Conservation (phyloP, 2,888 invertebrate species). For the Microplitis deprimator region DNA sequence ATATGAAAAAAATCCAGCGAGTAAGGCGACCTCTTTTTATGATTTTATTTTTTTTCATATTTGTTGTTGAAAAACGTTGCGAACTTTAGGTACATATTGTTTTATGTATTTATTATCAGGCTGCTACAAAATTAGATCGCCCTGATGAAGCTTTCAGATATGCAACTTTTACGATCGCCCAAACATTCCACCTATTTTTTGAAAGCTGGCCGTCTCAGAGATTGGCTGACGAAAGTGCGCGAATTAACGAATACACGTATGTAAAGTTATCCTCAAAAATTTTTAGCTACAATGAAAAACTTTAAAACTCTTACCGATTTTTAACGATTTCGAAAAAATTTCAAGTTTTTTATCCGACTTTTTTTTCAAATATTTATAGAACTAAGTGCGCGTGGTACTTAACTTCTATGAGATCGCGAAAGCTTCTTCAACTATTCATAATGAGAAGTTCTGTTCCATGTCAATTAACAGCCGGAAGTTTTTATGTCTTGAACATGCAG, state of each 20-base stretch:
- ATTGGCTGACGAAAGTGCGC: slow-evolving; percentile 51
- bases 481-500: slow-evolving; percentile 55
- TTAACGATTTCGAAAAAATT: not conserved
- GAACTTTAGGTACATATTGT: too few species aligned
- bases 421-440: slow-evolving; percentile 53
- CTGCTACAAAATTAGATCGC: slow-evolving; percentile 42
- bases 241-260: slow-evolving; percentile 52
- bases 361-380: slow-evolving; percentile 36
- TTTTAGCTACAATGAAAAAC: not conserved
- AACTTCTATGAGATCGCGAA: slow-evolving; percentile 53
- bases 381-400: slow-evolving; percentile 54
- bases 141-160: slow-evolving; percentile 52
- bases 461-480: slow-evolving; percentile 55
- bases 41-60: too few species aligned
- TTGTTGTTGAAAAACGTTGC: too few species aligned
- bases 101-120: slow-evolving; percentile 38
- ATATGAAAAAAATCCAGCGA: too few species aligned
- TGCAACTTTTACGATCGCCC: slow-evolving; percentile 49
- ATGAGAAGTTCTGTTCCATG: slow-evolving; percentile 52
- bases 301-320: too few species aligned
- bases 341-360: too few species aligned
- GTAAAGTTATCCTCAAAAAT: slow-evolving; percentile 30
- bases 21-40: too few species aligned
- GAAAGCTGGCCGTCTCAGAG: slow-evolving; percentile 57
- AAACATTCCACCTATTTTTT: slow-evolving; percentile 51